A percentile compares a stretch with the other conserved stretches of the same genome.
phyloP scores from a whole-genome alignment of 2,888 invertebrate species.

The Agrochola macilenta region DNA sequence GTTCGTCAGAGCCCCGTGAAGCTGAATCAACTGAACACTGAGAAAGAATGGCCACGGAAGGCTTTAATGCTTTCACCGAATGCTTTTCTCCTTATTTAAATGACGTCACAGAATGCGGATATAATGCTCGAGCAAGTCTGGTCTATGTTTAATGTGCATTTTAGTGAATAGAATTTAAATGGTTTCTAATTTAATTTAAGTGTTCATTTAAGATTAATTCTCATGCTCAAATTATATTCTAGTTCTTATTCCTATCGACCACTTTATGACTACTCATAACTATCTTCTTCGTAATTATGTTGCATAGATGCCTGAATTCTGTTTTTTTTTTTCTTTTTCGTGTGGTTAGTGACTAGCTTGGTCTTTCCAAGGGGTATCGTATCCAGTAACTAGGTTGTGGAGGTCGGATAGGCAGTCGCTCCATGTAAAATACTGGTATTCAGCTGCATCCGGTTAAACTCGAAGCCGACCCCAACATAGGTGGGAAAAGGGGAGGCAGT shows the following conservation, averaged over 20 bases:
- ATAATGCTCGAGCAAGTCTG: slow-evolving; percentile 39
- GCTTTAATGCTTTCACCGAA: slow-evolving; percentile 60
- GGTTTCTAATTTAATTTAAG: not conserved
- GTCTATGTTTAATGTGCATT: slow-evolving; percentile 43
- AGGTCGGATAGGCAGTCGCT: too few species aligned
- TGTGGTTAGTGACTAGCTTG: too few species aligned
- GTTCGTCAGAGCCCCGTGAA: slow-evolving; percentile 35
- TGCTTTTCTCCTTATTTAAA: slow-evolving; percentile 59
- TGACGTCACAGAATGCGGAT: slow-evolving; percentile 50
- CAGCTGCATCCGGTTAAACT: too few species aligned
- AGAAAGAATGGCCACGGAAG: slow-evolving; percentile 52
- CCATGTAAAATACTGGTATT: too few species aligned
- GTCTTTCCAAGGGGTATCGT: too few species aligned
- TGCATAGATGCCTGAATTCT: too few species aligned
- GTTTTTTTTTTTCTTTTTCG: too few species aligned
- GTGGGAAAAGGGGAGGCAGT: too few species aligned
- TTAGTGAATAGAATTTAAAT: slow-evolving; percentile 40
- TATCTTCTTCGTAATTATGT: not conserved
- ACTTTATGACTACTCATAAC: not conserved
- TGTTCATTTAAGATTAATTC: slow-evolving; percentile 11
- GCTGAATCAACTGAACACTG: slow-evolving; percentile 41
- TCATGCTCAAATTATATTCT: not conserved
- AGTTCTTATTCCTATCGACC: not conserved
- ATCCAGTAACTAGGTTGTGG: too few species aligned
- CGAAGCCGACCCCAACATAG: too few species aligned